A percentile compares a stretch with the other conserved stretches of the same genome.
Conservation (phyloP, 1,140 invertebrate genomes). For the Caenorhabditis brenneri region DNA sequence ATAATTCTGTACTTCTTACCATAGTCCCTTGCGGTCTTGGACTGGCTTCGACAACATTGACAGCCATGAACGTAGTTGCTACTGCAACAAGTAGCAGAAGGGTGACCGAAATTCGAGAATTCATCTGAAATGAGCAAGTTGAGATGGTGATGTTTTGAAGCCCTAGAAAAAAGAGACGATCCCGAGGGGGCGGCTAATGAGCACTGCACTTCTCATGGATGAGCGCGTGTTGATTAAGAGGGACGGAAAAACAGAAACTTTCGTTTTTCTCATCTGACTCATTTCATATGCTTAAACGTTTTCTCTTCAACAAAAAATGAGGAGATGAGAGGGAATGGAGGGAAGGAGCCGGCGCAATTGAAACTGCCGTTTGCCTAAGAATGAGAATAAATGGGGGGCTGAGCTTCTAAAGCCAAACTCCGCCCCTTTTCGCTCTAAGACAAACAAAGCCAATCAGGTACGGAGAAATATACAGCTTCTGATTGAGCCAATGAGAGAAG, state of each 20-base stretch:
- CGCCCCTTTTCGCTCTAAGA: not conserved
- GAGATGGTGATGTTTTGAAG: conserved; percentile 3
- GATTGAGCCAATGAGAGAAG: conserved; percentile 22
- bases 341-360: not conserved
- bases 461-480: not conserved
- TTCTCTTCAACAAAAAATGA: not conserved
- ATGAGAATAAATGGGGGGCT: not conserved
- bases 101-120: conserved; percentile 33
- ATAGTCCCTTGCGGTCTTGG: conserved; percentile 18
- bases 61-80: not conserved
- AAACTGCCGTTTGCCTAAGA: not conserved
- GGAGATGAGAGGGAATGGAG: not conserved
- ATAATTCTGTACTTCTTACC: not conserved
- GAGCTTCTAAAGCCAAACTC: not conserved
- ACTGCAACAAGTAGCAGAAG: conserved; percentile 16
- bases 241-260: not conserved
- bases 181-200: conserved; percentile 2
- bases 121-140: conserved; percentile 8
- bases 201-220: not conserved
- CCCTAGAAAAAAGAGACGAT: not conserved
- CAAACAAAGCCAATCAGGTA: conserved; percentile 28
- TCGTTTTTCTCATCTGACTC: conserved; percentile 31
- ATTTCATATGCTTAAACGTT: conserved; percentile 19
- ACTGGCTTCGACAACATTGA: conserved; percentile 15
- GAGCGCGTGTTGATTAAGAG: not conserved